Conservation (phyloP, 2,888 invertebrate genomes). For the Harpalus rufipes region DNA sequence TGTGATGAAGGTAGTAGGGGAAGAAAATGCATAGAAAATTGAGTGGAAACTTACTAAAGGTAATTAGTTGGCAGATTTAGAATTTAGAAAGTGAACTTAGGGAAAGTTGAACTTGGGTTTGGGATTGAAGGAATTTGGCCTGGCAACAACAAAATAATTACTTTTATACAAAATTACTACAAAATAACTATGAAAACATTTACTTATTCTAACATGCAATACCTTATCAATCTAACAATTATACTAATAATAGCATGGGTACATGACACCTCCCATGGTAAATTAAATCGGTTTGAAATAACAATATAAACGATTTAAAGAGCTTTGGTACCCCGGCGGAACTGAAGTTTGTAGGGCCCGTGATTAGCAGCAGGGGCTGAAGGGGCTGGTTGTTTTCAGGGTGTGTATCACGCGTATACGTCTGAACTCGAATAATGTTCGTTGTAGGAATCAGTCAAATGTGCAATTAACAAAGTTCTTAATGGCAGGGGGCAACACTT, state of each 20-base stretch:
- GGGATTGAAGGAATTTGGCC: no score
- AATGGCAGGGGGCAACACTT: conserved; percentile 29
- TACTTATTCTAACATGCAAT: neutral
- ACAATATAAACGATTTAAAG: conserved; percentile 11
- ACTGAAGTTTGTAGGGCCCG: neutral
- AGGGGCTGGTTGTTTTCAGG: neutral
- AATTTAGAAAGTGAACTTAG: no score
- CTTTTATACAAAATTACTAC: no score
- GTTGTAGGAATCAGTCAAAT: conserved; percentile 7
- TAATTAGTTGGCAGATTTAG: no score
- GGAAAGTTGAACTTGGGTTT: no score
- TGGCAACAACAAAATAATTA: no score
- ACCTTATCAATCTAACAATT: neutral
- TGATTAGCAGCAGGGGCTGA: neutral
- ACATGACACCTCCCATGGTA: conserved; percentile 16
- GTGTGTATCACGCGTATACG: neutral
- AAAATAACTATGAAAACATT: no score
- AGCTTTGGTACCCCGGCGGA: conserved; percentile 4
- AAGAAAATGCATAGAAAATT: no score
- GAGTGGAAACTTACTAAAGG: no score
- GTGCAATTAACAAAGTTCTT: conserved; percentile 32
- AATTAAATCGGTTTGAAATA: conserved; percentile 1
- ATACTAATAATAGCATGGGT: neutral
- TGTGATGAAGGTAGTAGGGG: no score
- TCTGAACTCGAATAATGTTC: conserved; percentile 31